These are phyloP conservation scores for Netelia melanura DNA, from an alignment of 2,888 invertebrate species.

Conservation along the genomic window DNA sequence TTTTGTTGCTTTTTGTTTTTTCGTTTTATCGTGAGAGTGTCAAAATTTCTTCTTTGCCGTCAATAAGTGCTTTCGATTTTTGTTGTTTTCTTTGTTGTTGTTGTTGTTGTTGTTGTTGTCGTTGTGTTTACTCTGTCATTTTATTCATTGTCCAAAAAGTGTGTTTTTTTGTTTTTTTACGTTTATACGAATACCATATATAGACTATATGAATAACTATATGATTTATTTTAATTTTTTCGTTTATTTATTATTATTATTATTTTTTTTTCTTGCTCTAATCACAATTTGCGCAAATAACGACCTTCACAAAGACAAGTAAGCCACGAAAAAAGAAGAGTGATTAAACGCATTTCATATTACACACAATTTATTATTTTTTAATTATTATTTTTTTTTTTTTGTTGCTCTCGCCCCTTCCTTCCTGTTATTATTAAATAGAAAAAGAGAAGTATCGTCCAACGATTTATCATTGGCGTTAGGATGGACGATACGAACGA, in stretches of 20 bases:
- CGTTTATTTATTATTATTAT: constrained; percentile 45
- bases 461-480: constrained; percentile 45
- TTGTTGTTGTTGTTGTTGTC: constrained; percentile 30
- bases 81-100: constrained; percentile 29
- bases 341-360: constrained; percentile 49
- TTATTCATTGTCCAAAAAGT: constrained; percentile 63
- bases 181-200: constrained; percentile 70
- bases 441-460: constrained; percentile 28
- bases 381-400: constrained; percentile 47
- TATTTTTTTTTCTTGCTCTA: constrained; percentile 64
- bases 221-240: constrained; percentile 75
- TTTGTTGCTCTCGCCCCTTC: not conserved
- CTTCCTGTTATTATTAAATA: not conserved
- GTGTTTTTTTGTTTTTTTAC: constrained; percentile 62
- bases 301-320: constrained; percentile 79
- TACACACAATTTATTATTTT: constrained; percentile 53
- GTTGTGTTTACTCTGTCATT: constrained; percentile 24
- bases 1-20: too few relatives aligned
- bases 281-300: constrained; percentile 79
- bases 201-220: constrained; percentile 76
- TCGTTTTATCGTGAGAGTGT: constrained; percentile 36
- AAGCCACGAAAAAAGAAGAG: constrained; percentile 75
- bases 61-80: constrained; percentile 1
- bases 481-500: constrained; percentile 32
- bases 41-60: constrained; percentile 10